Evolutionary conservation across 1,140 invertebrate species (phyloP), one percentile per base, ranked within the genome.

Genomic region (Eupeodes corollae): DNA sequence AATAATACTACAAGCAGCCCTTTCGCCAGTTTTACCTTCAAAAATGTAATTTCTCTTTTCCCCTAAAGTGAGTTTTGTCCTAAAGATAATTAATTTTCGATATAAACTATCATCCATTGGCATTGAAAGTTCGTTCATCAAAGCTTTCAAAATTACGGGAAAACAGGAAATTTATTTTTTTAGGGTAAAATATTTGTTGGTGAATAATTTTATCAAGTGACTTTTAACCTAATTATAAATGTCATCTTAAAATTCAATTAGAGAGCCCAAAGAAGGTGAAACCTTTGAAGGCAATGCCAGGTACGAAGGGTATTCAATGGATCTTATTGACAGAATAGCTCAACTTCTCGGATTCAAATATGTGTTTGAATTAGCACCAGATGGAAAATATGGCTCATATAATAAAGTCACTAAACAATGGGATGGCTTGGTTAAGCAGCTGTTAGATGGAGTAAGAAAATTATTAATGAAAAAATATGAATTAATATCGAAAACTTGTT

Each of bases 351-450:
- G 83, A 49, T 86, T 93, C 52, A 86, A 82, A 52, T 92, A 83
- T 54, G 75, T 79, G 52, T 82, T 88, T 52, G 73, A 80, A 51
- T 60, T 88, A 12, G 77, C 80, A 1, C 77, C 78, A 0, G 84
- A 86, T 58, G 75, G 75, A 5, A 71, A 75, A 26, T 88, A 92
- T 56, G 91, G 90, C 0, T 78, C 75, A 6, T 79, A 78, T 26
- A 73, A 88, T 63, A 73, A 79, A 49, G 68, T 75, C 1, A 86
- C 76, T 0, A 80, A 82, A 57, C 73, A 78, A 52, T 95, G 91
- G 91, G 80, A 91, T 61, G 92, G 92, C 18, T 75, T 96, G 15
- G 82, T 95, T 2, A 81, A 75, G 48, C 80, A 91, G 57, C 71
- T 94, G 5, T 63, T 91, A 30, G 84, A 88, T 57, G 77, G 79